A percentile compares a stretch with the other conserved stretches of the same genome.
phyloP scores from a whole-genome alignment of 2,797 vertebrate genomes.

The Echeneis naucrates region DNA sequence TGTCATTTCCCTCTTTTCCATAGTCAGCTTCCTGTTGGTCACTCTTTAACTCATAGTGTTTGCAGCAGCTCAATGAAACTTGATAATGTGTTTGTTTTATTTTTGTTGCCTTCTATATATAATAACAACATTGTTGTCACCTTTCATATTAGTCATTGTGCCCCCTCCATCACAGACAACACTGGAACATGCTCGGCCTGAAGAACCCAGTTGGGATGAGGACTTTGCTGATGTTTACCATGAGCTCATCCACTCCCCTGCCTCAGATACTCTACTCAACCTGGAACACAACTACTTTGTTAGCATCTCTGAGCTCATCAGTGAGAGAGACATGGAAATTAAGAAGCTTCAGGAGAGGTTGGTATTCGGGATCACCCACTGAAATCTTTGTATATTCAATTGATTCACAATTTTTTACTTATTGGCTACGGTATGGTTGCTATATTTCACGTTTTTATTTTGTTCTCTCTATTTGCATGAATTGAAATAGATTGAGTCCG shows the following conservation, averaged over 20 bases:
- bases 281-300: constrained; percentile 99
- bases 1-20: background rate
- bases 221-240: constrained; percentile 98
- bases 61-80: background rate
- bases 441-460: too few relatives aligned
- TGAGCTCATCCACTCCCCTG: constrained; percentile 96
- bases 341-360: constrained; percentile 97
- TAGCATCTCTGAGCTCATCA: constrained; percentile 96
- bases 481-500: too few relatives aligned
- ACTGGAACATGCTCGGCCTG: constrained; percentile 91
- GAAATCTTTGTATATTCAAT: background rate
- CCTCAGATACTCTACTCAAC: constrained; percentile 96
- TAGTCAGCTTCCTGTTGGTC: background rate
- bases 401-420: too few relatives aligned
- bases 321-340: constrained; percentile 94
- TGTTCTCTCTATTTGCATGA: background rate
- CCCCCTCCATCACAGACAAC: constrained; percentile 83
- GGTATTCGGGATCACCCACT: constrained; percentile 19
- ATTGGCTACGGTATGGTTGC: too few relatives aligned
- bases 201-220: constrained; percentile 96
- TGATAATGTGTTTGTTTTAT: background rate
- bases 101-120: background rate
- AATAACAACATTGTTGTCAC: background rate
- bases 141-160: background rate
- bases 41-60: background rate